Evolutionary conservation across 2,888 invertebrate species (phyloP).

Genomic region (Rutpela maculata): DNA sequence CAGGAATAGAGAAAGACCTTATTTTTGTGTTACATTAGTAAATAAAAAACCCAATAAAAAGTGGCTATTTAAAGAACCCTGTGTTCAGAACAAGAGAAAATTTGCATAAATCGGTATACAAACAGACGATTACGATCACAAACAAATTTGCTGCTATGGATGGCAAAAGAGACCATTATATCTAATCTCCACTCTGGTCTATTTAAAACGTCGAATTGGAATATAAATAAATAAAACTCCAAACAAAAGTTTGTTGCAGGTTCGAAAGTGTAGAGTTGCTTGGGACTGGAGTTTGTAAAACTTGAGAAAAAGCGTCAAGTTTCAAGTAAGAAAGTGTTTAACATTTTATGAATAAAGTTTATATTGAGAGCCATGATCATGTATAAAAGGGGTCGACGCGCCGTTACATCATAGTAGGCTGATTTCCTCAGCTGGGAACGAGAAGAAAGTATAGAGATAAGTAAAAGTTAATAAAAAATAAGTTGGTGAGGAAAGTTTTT

Average conservation of each 20-base stretch:
- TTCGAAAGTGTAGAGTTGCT: constrained; percentile 18
- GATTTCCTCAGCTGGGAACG: constrained; percentile 16
- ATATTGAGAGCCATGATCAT: constrained; percentile 30
- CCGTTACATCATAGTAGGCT: constrained; percentile 30
- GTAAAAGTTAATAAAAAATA: constrained; percentile 36
- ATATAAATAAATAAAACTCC: constrained; percentile 35
- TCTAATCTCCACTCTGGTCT: neutral
- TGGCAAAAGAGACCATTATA: too few species aligned
- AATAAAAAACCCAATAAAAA: too few species aligned
- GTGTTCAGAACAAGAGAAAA: too few species aligned
- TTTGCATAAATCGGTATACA: too few species aligned
- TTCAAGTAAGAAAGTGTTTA: constrained; percentile 30
- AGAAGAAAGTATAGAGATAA: constrained; percentile 15
- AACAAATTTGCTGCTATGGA: too few species aligned
- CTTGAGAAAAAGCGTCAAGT: constrained; percentile 24
- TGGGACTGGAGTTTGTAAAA: constrained; percentile 17
- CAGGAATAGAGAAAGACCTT: too few species aligned
- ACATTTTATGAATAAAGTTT: constrained; percentile 41
- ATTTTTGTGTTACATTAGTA: too few species aligned
- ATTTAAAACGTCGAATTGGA: constrained; percentile 1
- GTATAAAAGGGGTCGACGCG: constrained; percentile 35
- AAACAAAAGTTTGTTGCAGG: constrained; percentile 26
- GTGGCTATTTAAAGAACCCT: too few species aligned
- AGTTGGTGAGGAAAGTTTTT: constrained; percentile 23
- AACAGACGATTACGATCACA: too few species aligned